Evolutionary conservation across 2,888 invertebrate genomes (phyloP), one percentile per base, ranked within the genome.

Genomic region (Phlogophora meticulosa): DNA sequence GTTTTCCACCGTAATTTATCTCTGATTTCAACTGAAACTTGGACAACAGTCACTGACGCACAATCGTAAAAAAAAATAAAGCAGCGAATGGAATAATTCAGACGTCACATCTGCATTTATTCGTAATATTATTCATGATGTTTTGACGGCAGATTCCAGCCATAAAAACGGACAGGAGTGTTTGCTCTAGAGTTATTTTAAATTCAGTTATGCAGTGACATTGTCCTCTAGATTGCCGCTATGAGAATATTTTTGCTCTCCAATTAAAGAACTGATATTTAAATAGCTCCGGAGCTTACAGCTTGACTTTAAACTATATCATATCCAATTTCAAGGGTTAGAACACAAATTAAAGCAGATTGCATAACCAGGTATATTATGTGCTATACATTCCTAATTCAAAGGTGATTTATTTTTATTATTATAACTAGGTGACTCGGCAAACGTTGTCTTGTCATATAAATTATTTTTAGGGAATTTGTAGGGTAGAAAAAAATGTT

Each of bases 61-160:
- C 2, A 4, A 15, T 24, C 51, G 24, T 51, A 51, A 56, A 65
- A 65, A 51, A 56, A 65, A 65, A 42, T 22, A 32, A 72, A 73
- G 36, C 38, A 43, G n/a, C 43, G 48, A 32, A 48, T 32, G 5
- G 9, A 72, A 42, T 24, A 43, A 62, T 57, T 45, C 42, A 48
- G 42, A 20, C 40, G 49, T 28, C 42, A 34, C 38, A 49, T 49
- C 15, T 56, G 56, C 56, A 66, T 70, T 45, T 43, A 73, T 45
- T 40, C 43, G 11, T 45, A 43, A 73, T 56, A 51, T 57, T 70
- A 40, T 73, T 28, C 66, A 70, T 59, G 67, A 66, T 73, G 38
- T 57, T 70, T 49, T 64, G 56, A 38, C 67, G 66, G 38, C 43
- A 34, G n/a, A 38, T 24, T 38, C 15, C 22, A 49, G 74, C 34